phyloP scores from a whole-genome alignment of 2,888 invertebrate species.

The Busseola fusca region DNA sequence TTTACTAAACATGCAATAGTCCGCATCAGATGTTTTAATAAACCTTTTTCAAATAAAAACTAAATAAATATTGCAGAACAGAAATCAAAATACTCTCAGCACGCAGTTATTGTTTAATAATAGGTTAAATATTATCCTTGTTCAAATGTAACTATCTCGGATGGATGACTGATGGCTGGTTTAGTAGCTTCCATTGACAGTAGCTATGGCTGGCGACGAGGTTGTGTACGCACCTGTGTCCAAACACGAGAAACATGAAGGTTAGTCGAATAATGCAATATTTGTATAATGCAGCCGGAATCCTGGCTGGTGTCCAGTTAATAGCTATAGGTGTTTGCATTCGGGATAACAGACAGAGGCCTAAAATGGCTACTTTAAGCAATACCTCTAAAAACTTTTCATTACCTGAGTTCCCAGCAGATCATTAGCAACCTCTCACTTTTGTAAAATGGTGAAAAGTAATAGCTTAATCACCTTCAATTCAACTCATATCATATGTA shows the following conservation, averaged over 20 bases:
- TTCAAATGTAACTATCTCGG: constrained; percentile 46
- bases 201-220: constrained; percentile 68
- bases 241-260: constrained; percentile 61
- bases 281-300: not conserved
- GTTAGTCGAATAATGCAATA: constrained; percentile 57
- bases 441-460: too few relatives aligned
- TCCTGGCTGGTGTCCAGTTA: not conserved
- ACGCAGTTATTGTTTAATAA: constrained; percentile 14
- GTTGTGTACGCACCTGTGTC: constrained; percentile 68
- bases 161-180: not conserved
- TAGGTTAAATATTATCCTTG: constrained; percentile 33
- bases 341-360: not conserved
- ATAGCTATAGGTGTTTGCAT: not conserved
- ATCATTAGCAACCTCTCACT: too few relatives aligned
- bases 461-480: too few relatives aligned
- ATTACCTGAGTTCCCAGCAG: too few relatives aligned
- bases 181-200: constrained; percentile 41
- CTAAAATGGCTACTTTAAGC: too few relatives aligned
- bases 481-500: too few relatives aligned
- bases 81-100: constrained; percentile 2
- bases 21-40: not conserved
- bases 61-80: not conserved
- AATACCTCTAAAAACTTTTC: too few relatives aligned
- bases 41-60: constrained; percentile 27
- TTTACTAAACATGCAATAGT: not conserved